Evolutionary conservation across 1,140 invertebrate genomes (phyloP).

Genomic region (Carcinoscorpius rotundicauda): DNA sequence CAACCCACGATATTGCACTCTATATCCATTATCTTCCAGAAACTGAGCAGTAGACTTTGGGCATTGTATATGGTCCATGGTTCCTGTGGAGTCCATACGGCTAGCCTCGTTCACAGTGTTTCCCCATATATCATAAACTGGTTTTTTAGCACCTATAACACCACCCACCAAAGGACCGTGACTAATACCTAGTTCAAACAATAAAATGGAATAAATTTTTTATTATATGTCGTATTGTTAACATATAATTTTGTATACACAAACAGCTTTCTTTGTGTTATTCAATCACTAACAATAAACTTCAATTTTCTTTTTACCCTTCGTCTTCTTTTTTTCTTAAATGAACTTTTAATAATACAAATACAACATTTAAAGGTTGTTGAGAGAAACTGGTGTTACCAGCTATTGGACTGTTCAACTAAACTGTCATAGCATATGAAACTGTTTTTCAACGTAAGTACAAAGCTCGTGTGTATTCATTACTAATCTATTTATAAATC

Average conservation of each 20-base stretch:
- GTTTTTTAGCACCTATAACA: slow-evolving; percentile 92
- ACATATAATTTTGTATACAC: neutral
- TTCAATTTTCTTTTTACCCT: too few relatives aligned
- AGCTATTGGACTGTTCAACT: too few relatives aligned
- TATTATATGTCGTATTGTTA: too few relatives aligned
- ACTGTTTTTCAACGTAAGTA: too few relatives aligned
- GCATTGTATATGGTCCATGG: slow-evolving; percentile 56
- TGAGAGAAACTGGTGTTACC: too few relatives aligned
- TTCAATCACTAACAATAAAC: too few relatives aligned
- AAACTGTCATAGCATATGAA: too few relatives aligned
- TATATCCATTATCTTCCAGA: slow-evolving; percentile 53
- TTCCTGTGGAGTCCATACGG: slow-evolving; percentile 81
- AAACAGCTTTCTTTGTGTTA: neutral
- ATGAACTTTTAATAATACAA: too few relatives aligned
- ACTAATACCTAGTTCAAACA: slow-evolving; percentile 53
- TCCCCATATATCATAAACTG: slow-evolving; percentile 98
- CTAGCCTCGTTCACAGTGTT: slow-evolving; percentile 89
- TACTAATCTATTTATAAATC: too few relatives aligned
- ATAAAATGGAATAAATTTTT: neutral
- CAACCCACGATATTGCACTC: slow-evolving; percentile 58
- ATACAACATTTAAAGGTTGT: too few relatives aligned
- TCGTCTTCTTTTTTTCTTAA: too few relatives aligned
- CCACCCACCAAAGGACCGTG: slow-evolving; percentile 90
- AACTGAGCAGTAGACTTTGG: slow-evolving; percentile 39
- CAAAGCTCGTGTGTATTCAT: too few relatives aligned